phyloP scores from a whole-genome alignment of 2,888 invertebrate genomes.

The Alloplasta piceator region DNA sequence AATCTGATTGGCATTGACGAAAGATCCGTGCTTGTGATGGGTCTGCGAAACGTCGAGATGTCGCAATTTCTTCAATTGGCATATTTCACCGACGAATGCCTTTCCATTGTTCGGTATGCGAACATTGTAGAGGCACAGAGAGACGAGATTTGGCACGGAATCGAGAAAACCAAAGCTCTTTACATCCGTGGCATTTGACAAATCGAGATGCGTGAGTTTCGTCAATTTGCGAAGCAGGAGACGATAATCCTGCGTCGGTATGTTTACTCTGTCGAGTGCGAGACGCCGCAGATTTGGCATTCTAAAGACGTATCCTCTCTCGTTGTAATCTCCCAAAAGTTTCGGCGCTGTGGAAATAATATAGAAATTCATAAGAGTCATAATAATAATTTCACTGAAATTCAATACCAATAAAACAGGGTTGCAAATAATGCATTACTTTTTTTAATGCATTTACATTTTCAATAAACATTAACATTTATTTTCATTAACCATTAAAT shows the following conservation, averaged over 20 bases:
- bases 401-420: no score
- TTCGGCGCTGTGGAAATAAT: conserved; percentile 63
- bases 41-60: conserved; percentile 94
- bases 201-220: conserved; percentile 88
- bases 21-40: conserved; percentile 89
- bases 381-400: no score
- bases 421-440: no score
- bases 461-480: no score
- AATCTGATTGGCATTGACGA: conserved; percentile 89
- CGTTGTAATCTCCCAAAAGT: conserved; percentile 76
- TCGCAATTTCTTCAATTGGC: conserved; percentile 83
- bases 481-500: no score
- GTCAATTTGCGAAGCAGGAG: conserved; percentile 86
- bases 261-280: conserved; percentile 85
- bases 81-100: conserved; percentile 79
- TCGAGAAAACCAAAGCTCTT: conserved; percentile 88
- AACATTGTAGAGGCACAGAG: conserved; percentile 93
- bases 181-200: conserved; percentile 88
- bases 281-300: conserved; percentile 87
- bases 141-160: conserved; percentile 88
- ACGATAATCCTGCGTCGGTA: conserved; percentile 84
- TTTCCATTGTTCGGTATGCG: conserved; percentile 77
- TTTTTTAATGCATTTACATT: no score
- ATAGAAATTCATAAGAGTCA: no score
- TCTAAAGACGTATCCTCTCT: conserved; percentile 85